These are phyloP conservation scores for Argyrosomus regius DNA, from an alignment of 2,797 vertebrate genomes.

Conservation along the genomic window DNA sequence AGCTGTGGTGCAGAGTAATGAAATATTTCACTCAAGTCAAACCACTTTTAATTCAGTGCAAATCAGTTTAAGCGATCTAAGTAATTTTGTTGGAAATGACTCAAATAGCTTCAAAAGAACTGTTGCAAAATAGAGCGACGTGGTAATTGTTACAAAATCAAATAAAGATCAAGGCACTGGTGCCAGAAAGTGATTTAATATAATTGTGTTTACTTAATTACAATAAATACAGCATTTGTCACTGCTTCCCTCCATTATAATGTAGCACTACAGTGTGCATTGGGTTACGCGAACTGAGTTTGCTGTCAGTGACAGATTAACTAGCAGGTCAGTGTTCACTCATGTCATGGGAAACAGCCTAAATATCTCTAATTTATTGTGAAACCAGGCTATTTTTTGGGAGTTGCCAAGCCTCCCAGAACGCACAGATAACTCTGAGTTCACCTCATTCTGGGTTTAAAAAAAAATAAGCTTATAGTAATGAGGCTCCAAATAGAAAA, in stretches of 20 bases:
- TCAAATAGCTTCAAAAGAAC: constrained; percentile 28
- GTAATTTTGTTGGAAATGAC: constrained; percentile 33
- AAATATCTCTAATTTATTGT: constrained; percentile 59
- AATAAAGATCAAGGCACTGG: constrained; percentile 15
- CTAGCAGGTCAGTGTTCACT: constrained; percentile 56
- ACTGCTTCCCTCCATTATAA: background rate
- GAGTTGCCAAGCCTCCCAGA: constrained; percentile 52
- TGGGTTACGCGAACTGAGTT: constrained; percentile 27
- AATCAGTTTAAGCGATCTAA: constrained; percentile 32
- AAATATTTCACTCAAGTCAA: constrained; percentile 25
- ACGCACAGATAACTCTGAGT: constrained; percentile 29
- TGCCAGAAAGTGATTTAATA: constrained; percentile 5
- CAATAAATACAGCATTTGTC: constrained; percentile 28
- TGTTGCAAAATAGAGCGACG: background rate
- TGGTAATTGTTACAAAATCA: background rate
- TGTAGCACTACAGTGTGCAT: background rate
- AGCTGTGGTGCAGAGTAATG: constrained; percentile 27
- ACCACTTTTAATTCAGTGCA: constrained; percentile 18
- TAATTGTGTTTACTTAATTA: constrained; percentile 9
- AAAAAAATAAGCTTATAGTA: constrained; percentile 21
- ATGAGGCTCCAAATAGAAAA: constrained; percentile 24
- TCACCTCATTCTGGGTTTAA: constrained; percentile 15
- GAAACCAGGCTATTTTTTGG: constrained; percentile 48
- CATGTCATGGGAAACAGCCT: constrained; percentile 61
- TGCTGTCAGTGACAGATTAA: constrained; percentile 61